A percentile compares a stretch with the other conserved stretches of the same genome.
Evolutionary conservation across 2,113 vertebrate species (phyloP).

Genomic region (Artemisiospiza belli): DNA sequence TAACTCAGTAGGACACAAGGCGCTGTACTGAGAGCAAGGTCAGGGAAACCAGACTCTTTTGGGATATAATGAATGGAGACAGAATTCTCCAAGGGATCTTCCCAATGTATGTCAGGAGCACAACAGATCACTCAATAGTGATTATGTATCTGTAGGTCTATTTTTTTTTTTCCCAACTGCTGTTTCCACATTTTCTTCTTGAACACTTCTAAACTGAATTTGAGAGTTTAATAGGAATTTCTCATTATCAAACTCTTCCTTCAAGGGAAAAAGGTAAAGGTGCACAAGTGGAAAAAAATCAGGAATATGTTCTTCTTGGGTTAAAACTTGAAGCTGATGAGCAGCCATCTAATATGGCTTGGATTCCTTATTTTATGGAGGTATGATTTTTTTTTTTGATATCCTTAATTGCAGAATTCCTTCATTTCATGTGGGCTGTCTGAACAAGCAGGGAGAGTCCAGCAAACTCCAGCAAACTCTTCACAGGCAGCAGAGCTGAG

Average conservation of each 20-base stretch:
- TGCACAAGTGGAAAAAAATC: background rate
- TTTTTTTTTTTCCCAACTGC: background rate
- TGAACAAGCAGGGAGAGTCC: background rate
- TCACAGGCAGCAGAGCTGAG: background rate
- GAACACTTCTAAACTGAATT: background rate
- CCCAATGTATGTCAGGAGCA: conserved; percentile 34
- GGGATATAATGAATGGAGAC: conserved; percentile 48
- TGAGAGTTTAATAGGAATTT: background rate
- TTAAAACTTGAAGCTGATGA: background rate
- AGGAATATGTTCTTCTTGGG: background rate
- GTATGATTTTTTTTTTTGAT: background rate
- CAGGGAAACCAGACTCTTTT: conserved; percentile 32
- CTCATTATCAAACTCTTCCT: background rate
- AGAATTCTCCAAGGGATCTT: conserved; percentile 42
- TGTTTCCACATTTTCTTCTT: background rate
- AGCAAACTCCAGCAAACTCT: background rate
- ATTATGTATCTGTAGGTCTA: background rate
- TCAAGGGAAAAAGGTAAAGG: background rate
- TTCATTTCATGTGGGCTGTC: background rate
- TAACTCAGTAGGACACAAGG: conserved; percentile 43
- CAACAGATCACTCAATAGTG: background rate
- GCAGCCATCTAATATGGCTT: background rate
- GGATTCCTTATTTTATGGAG: background rate
- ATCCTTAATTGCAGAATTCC: background rate
- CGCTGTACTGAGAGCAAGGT: conserved; percentile 40